Conservation (phyloP, 2,888 invertebrate species). For the Scaptomyza polygonia region DNA sequence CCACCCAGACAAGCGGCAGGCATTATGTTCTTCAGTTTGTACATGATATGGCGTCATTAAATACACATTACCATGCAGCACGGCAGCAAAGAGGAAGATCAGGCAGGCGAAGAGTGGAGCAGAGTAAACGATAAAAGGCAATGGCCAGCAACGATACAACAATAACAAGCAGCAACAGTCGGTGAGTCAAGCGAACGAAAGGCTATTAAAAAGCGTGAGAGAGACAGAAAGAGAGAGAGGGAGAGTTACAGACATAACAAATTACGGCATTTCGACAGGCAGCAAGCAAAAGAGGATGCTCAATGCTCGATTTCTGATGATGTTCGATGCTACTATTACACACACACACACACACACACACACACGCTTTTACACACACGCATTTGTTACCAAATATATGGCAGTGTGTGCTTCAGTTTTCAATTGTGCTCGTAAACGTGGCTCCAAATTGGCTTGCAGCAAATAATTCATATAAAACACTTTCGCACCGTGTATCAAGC, state of each 20-base stretch:
- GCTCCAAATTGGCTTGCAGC: slow-evolving; percentile 76
- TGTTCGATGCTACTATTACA: slow-evolving; percentile 38
- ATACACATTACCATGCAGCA: slow-evolving; percentile 73
- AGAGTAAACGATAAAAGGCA: slow-evolving; percentile 53
- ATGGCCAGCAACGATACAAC: slow-evolving; percentile 46
- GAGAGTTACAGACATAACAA: slow-evolving; percentile 62
- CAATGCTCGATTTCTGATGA: slow-evolving; percentile 30
- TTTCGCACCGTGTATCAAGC: slow-evolving; percentile 69
- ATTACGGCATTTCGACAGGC: slow-evolving; percentile 69
- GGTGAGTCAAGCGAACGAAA: slow-evolving; percentile 47
- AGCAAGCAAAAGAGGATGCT: slow-evolving; percentile 39
- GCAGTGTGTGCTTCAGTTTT: slow-evolving; percentile 62
- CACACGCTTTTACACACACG: not conserved
- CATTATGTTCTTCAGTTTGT: slow-evolving; percentile 69
- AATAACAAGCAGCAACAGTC: slow-evolving; percentile 67
- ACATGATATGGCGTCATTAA: slow-evolving; percentile 80
- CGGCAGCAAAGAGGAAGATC: slow-evolving; percentile 6
- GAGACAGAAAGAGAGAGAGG: not conserved
- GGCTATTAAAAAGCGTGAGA: slow-evolving; percentile 70
- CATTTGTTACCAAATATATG: slow-evolving; percentile 3
- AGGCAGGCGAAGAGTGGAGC: not conserved
- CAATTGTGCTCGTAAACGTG: slow-evolving; percentile 79
- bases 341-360: not conserved
- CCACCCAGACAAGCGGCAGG: slow-evolving; percentile 42
- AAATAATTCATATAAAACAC: slow-evolving; percentile 80